A percentile compares a stretch with the other conserved stretches of the same genome.
These are phyloP conservation scores for Holotrichia oblita DNA, from an alignment of 1,140 invertebrate genomes.

Conservation along the genomic window DNA sequence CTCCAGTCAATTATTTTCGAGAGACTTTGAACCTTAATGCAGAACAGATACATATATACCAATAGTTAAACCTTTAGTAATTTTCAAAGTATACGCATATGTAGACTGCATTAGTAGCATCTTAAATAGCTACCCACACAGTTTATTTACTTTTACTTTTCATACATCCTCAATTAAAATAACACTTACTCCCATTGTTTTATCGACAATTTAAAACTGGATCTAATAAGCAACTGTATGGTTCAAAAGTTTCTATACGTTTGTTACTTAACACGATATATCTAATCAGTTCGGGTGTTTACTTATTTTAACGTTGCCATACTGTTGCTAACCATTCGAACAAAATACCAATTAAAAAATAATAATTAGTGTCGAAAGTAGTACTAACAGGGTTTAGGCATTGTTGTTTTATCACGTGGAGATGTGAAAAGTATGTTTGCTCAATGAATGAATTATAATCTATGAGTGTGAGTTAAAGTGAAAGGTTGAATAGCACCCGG, in stretches of 20 bases:
- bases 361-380: slow-evolving; percentile 3
- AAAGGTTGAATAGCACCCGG: background rate
- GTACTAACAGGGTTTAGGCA: background rate
- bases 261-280: background rate
- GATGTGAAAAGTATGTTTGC: slow-evolving; percentile 6
- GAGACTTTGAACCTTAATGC: too few relatives aligned
- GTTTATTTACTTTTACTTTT: too few relatives aligned
- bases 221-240: background rate
- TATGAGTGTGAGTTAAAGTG: background rate
- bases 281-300: slow-evolving; percentile 3
- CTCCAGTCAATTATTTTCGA: too few relatives aligned
- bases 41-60: background rate
- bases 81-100: too few relatives aligned
- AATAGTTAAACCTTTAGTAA: background rate
- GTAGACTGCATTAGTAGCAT: too few relatives aligned
- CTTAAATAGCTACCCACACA: too few relatives aligned
- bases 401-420: background rate
- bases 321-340: background rate
- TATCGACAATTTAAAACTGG: background rate
- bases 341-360: background rate
- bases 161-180: too few relatives aligned
- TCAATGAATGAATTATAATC: background rate
- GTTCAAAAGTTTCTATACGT: background rate
- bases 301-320: background rate
- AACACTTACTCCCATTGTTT: background rate